A percentile compares a stretch with the other conserved stretches of the same genome.
phyloP scores from a whole-genome alignment of 2,888 invertebrate genomes.

The Tetragnatha montana region DNA sequence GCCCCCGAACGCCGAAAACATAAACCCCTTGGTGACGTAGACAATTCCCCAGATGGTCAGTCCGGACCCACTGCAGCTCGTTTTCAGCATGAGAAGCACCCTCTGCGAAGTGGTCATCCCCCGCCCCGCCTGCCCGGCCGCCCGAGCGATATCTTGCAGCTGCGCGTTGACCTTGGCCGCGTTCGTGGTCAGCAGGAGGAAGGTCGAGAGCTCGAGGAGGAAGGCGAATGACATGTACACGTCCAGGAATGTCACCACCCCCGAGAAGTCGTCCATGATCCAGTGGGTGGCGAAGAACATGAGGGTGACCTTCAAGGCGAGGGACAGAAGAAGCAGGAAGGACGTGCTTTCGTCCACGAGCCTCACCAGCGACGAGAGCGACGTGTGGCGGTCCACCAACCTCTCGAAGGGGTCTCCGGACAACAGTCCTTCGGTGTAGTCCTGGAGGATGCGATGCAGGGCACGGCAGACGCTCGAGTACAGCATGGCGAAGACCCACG shows the following conservation, averaged over 20 bases:
- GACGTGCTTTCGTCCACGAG: background rate
- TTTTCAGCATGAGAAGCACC: slow-evolving; percentile 8
- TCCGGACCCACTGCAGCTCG: background rate
- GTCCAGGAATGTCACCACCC: background rate
- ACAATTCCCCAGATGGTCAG: slow-evolving; percentile 24
- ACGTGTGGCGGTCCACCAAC: background rate
- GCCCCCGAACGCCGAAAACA: slow-evolving; percentile 34
- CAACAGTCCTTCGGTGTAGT: background rate
- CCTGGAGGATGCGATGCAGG: background rate
- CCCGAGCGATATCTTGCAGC: slow-evolving; percentile 2
- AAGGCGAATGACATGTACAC: background rate
- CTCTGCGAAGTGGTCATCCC: background rate
- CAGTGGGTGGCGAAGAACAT: background rate
- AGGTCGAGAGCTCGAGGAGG: background rate
- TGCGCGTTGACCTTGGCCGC: slow-evolving; percentile 20
- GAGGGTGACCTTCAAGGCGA: background rate
- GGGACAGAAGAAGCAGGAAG: background rate
- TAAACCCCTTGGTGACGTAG: slow-evolving; percentile 20
- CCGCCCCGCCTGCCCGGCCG: background rate
- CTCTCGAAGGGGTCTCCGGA: background rate
- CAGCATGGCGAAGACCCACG: background rate
- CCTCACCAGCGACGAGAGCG: background rate
- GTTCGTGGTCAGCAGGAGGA: background rate
- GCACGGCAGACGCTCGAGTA: background rate
- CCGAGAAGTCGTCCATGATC: background rate